phyloP scores from a whole-genome alignment of 2,888 invertebrate species.

The Cacoxenus indagator region DNA sequence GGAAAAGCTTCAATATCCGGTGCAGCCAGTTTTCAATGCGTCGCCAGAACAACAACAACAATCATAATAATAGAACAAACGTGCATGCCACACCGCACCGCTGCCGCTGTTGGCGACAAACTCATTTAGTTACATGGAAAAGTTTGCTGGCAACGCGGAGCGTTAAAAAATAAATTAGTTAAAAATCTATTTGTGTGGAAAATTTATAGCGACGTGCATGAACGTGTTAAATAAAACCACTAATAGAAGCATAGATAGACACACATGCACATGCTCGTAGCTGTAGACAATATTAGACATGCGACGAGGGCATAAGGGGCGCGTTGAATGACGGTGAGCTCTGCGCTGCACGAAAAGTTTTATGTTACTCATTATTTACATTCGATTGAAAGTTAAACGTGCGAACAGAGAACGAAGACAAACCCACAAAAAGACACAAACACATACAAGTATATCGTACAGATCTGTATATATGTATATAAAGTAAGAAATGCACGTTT shows the following conservation, averaged over 20 bases:
- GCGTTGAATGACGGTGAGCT: background rate
- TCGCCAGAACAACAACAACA: background rate
- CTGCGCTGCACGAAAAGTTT: slow-evolving; percentile 36
- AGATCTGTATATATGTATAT: background rate
- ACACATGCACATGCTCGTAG: background rate
- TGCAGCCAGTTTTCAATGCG: background rate
- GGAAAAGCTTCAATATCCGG: slow-evolving; percentile 9
- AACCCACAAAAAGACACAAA: background rate
- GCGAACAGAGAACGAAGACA: slow-evolving; percentile 39
- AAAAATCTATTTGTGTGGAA: slow-evolving; percentile 47
- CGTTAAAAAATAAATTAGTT: slow-evolving; percentile 37
- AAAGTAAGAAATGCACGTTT: background rate
- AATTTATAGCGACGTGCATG: slow-evolving; percentile 31
- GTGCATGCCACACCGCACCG: background rate
- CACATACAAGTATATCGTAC: background rate
- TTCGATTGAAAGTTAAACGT: slow-evolving; percentile 64
- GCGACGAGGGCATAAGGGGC: background rate
- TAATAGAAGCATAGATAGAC: background rate
- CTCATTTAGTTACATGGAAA: background rate
- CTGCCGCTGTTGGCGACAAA: background rate
- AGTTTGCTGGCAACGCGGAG: background rate
- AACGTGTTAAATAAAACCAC: slow-evolving; percentile 3
- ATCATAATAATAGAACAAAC: background rate
- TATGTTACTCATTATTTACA: slow-evolving; percentile 57
- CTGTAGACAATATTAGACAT: too few species aligned